phyloP scores from a whole-genome alignment of 2,888 invertebrate species.

The Cepaea hortensis region DNA sequence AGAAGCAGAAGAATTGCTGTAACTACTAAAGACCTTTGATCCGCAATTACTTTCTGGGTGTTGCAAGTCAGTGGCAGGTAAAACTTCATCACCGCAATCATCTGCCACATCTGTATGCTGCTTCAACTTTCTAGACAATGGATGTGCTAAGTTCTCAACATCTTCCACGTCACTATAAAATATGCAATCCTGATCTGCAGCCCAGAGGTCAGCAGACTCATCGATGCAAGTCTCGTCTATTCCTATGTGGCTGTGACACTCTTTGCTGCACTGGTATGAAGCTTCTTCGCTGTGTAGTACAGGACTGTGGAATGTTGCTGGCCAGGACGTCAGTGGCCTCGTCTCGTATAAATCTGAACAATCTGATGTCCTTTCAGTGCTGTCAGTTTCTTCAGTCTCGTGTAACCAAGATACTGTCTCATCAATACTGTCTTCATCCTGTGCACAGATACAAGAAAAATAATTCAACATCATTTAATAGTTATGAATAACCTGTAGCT shows the following conservation, averaged over 20 bases:
- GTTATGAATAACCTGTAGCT: too few species aligned
- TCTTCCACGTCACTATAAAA: not conserved
- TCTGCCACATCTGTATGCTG: not conserved
- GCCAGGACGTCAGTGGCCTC: not conserved
- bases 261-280: not conserved
- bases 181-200: not conserved
- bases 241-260: not conserved
- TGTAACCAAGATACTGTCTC: not conserved
- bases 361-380: not conserved
- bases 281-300: not conserved
- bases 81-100: not conserved
- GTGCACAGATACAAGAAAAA: constrained; percentile 13
- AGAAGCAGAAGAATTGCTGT: not conserved
- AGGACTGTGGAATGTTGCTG: not conserved
- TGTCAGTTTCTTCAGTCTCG: not conserved
- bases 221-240: not conserved
- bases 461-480: not conserved
- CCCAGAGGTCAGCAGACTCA: not conserved
- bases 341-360: not conserved
- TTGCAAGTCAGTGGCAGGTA: not conserved
- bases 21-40: not conserved
- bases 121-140: not conserved
- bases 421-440: constrained; percentile 27
- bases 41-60: not conserved
- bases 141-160: not conserved